phyloP scores from a whole-genome alignment of 1,140 invertebrate genomes.

The Lineus longissimus region DNA sequence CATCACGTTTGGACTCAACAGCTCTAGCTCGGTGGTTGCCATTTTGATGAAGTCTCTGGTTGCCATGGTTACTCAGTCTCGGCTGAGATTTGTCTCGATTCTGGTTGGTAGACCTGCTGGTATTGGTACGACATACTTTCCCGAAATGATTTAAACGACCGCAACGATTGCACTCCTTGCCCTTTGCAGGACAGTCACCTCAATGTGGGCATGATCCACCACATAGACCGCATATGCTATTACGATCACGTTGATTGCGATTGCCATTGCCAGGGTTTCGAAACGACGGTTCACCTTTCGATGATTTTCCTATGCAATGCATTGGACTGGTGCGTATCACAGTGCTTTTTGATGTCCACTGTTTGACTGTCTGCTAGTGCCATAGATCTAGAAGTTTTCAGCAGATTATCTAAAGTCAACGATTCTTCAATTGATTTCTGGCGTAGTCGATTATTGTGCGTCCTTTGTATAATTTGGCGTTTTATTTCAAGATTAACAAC shows the following conservation, averaged over 20 bases:
- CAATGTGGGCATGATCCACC: neutral
- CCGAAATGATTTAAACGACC: neutral
- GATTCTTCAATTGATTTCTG: neutral
- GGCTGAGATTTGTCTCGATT: constrained; percentile 10
- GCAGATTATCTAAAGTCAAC: neutral
- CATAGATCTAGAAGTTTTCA: neutral
- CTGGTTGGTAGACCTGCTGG: neutral
- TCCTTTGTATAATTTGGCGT: neutral
- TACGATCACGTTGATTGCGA: neutral
- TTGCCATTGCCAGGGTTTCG: neutral
- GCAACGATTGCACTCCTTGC: neutral
- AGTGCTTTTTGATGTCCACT: constrained; percentile 5
- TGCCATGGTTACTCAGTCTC: neutral
- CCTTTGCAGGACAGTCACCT: neutral
- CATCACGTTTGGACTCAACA: too few species aligned
- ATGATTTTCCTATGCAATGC: neutral
- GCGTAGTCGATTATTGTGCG: neutral
- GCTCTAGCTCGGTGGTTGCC: too few species aligned
- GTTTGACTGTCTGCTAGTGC: constrained; percentile 6
- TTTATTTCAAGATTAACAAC: neutral
- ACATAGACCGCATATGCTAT: neutral
- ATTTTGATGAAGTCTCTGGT: neutral
- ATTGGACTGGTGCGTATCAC: neutral
- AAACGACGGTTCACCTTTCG: too few species aligned
- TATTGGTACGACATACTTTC: neutral